phyloP scores from a whole-genome alignment of 2,888 invertebrate species.

The Melangyna quadrimaculata region DNA sequence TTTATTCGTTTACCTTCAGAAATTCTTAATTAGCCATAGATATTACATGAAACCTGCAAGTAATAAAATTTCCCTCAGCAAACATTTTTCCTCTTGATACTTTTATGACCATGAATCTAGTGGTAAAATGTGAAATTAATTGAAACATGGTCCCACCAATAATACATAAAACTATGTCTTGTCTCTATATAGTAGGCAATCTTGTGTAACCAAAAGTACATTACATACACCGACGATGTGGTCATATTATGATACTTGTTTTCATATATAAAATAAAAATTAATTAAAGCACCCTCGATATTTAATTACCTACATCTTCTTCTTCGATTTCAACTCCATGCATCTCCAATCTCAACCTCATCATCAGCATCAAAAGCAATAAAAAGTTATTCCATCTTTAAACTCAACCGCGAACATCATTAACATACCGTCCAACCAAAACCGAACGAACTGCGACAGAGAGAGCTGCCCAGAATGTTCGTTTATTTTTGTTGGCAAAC shows the following conservation, averaged over 20 bases:
- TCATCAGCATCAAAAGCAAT: constrained; percentile 32
- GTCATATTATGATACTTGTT: neutral
- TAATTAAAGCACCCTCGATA: constrained; percentile 21
- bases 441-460: constrained; percentile 5
- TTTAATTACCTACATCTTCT: constrained; percentile 36
- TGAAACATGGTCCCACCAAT: constrained; percentile 4
- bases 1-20: neutral
- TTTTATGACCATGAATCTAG: neutral
- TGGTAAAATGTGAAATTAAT: constrained; percentile 11
- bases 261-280: neutral
- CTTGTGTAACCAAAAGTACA: neutral
- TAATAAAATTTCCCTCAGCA: neutral
- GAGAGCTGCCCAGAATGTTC: neutral
- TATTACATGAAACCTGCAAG: neutral
- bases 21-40: constrained; percentile 1
- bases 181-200: neutral
- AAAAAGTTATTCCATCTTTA: constrained; percentile 22
- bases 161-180: neutral
- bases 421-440: constrained; percentile 28
- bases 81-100: neutral
- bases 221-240: neutral
- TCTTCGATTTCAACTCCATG: neutral
- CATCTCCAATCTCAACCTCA: neutral
- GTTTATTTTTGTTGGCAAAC: neutral
- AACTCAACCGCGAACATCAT: constrained; percentile 14